These are phyloP conservation scores for Pomatostomus ruficeps DNA, from an alignment of 2,113 vertebrate species.

Conservation along the genomic window DNA sequence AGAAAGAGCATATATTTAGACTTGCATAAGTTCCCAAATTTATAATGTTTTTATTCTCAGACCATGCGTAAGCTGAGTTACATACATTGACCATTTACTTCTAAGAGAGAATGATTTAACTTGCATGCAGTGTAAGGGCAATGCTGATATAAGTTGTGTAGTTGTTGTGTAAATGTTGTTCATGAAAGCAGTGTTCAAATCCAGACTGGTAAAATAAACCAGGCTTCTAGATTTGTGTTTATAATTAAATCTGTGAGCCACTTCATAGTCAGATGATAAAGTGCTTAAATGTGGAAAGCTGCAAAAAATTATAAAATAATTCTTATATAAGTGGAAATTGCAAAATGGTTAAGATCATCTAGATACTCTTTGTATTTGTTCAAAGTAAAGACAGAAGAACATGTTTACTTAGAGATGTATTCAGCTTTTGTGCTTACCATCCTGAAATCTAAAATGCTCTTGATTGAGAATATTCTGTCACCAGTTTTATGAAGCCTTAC, in stretches of 20 bases:
- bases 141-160: background rate
- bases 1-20: background rate
- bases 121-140: background rate
- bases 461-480: background rate
- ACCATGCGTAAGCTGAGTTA: background rate
- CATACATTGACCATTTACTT: background rate
- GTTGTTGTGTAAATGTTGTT: background rate
- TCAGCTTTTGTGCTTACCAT: background rate
- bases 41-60: background rate
- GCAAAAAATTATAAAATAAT: background rate
- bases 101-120: background rate
- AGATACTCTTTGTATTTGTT: background rate
- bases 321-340: background rate
- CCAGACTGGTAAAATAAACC: background rate
- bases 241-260: background rate
- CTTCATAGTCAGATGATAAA: conserved; percentile 7
- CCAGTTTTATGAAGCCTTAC: background rate
- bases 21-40: background rate
- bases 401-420: background rate
- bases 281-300: background rate
- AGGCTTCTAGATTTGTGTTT: background rate
- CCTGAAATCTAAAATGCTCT: background rate
- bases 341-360: background rate
- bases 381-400: background rate
- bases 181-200: background rate